Base-by-base conservation (phyloP, 2,888 invertebrate genomes). In the Dynastes grantii region DNA sequence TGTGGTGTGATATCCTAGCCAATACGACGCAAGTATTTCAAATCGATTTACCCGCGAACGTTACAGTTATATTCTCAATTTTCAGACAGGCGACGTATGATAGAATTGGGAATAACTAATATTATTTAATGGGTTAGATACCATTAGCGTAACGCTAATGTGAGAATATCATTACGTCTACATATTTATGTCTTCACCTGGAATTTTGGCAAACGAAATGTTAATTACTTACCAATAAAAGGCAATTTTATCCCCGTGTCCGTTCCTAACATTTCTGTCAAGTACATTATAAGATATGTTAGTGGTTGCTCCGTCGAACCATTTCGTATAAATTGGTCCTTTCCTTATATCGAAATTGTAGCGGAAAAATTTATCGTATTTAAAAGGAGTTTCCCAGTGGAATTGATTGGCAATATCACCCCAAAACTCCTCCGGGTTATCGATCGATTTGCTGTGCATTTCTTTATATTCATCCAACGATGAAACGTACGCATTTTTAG, bases 221-320 rank as follows among this genome's bases (percentile, higher is more conserved):
- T 22, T 2, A 73, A 64, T 53, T 78, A 90, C 95, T 94, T 90
- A 98, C 98, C 98, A 99, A 88, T 96, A 97, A 90, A 94, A 98
- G 27, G 98, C 98, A 81, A 98, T 92, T 88, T 95, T 96, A 85
- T 98, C 96, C 40, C 97, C 98, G 81, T 94, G 90, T 16, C 98
- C 98, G 84, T 94, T 95, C 85, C 95, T 93, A 76, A 99, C 94
- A 89, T 97, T 96, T 81, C 96, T 93, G 89, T 99, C 99, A 84
- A 99, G 90, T 75, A 97, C 91, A 90, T 99, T 99, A 90, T 97
- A 99, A 87, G 96, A 97, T 81, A 99, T 93, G 89, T 99, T 99
- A 58, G 98, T 99, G 53, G 95, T 93, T 3, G 96, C 96, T 9
- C 97, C 98, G 85, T 96, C 95, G 94, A 99, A 94, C 96, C 98